phyloP scores from a whole-genome alignment of 2,888 invertebrate genomes.

The Thereva nobilitata region DNA sequence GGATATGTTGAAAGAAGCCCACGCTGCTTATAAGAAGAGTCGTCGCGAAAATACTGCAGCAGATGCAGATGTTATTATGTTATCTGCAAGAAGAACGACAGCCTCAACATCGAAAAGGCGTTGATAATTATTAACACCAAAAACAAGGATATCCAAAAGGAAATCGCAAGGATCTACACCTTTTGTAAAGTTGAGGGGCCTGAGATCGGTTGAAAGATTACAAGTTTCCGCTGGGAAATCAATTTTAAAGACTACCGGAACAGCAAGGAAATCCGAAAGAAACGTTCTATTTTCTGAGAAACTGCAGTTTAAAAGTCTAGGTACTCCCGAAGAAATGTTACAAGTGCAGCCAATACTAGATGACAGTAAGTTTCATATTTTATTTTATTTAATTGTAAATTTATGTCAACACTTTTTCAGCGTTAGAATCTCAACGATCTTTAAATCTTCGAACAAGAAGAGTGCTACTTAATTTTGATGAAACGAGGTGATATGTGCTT shows the following conservation, averaged over 20 bases:
- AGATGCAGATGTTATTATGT: background rate
- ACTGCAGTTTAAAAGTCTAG: constrained; percentile 47
- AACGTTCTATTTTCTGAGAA: constrained; percentile 52
- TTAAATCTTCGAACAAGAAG: constrained; percentile 46
- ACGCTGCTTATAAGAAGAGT: constrained; percentile 7
- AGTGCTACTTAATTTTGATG: constrained; percentile 45
- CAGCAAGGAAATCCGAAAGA: constrained; percentile 42
- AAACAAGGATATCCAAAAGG: too few relatives aligned
- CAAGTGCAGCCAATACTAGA: background rate
- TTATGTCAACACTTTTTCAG: background rate
- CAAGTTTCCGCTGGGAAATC: constrained; percentile 44
- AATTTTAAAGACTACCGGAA: constrained; percentile 53
- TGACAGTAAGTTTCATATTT: background rate
- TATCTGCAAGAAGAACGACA: background rate
- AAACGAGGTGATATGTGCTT: constrained; percentile 46
- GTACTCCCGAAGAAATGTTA: background rate
- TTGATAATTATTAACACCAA: constrained; percentile 1
- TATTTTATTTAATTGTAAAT: background rate
- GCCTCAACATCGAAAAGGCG: background rate
- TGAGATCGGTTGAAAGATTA: background rate
- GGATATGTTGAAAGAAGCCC: constrained; percentile 15
- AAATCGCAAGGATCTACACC: background rate
- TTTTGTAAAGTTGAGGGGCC: background rate
- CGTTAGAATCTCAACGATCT: constrained; percentile 23
- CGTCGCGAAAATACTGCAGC: background rate